These are phyloP conservation scores for Aphodius granarius DNA, from an alignment of 2,888 invertebrate genomes.

Conservation along the genomic window DNA sequence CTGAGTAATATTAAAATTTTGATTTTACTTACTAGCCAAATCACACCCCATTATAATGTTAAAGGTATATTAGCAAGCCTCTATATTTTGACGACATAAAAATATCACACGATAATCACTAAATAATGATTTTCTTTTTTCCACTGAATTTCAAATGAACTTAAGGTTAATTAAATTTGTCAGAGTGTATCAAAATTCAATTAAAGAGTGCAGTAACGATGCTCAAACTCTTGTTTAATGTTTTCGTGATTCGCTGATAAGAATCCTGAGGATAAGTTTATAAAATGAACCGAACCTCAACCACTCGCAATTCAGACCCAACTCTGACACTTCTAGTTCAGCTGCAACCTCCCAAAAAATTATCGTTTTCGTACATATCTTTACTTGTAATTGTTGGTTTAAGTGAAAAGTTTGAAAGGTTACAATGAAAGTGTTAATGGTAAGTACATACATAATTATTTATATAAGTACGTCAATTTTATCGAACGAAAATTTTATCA, in stretches of 20 bases:
- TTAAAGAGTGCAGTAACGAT: neutral
- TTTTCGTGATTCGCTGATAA: neutral
- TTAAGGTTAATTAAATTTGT: constrained; percentile 12
- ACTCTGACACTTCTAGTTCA: neutral
- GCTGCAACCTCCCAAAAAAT: neutral
- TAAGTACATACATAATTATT: neutral
- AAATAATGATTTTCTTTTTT: neutral
- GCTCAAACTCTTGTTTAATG: neutral
- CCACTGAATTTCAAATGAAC: neutral
- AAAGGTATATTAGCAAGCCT: no score
- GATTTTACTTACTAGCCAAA: no score
- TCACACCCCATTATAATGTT: no score
- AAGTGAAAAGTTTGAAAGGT: neutral
- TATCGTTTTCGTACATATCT: neutral
- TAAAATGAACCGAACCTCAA: neutral
- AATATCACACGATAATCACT: neutral
- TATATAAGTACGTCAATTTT: no score
- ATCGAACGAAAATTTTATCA: no score
- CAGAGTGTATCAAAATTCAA: constrained; percentile 11
- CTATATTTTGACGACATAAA: no score
- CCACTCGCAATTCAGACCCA: neutral
- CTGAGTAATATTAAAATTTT: no score
- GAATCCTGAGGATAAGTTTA: neutral
- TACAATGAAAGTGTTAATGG: neutral
- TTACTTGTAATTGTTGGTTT: neutral